Evolutionary conservation across 2,888 invertebrate species (phyloP).

Genomic region (Tetragonula carbonaria): DNA sequence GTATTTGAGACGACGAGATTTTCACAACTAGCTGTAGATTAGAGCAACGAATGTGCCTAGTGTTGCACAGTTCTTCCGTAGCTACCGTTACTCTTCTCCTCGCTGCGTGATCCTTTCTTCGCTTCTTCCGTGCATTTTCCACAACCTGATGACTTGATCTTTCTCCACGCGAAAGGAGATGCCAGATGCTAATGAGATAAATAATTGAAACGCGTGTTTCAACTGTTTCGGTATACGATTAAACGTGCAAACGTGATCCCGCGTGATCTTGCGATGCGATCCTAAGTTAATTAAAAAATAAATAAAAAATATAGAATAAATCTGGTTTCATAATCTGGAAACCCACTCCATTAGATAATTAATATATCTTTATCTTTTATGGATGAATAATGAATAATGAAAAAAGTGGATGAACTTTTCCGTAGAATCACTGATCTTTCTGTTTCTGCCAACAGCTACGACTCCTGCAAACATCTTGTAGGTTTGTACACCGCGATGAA

Average conservation of each 20-base stretch:
- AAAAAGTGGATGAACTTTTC: too few relatives aligned
- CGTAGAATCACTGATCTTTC: neutral
- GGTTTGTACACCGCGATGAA: neutral
- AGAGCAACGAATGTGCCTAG: conserved; percentile 17
- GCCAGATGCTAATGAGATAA: conserved; percentile 15
- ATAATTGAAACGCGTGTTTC: conserved; percentile 13
- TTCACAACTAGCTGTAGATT: conserved; percentile 30
- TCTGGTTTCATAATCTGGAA: neutral
- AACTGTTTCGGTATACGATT: neutral
- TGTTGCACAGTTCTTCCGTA: conserved; percentile 38
- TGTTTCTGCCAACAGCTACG: too few relatives aligned
- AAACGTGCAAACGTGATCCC: neutral
- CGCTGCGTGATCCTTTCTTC: conserved; percentile 14
- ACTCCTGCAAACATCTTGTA: neutral
- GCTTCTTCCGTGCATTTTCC: conserved; percentile 28
- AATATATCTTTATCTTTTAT: too few relatives aligned
- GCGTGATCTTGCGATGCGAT: neutral
- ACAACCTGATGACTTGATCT: conserved; percentile 25
- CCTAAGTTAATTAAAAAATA: neutral
- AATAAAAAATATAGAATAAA: neutral
- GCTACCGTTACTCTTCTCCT: conserved; percentile 44
- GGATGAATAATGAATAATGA: too few relatives aligned
- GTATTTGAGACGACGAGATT: conserved; percentile 5
- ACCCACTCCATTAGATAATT: too few relatives aligned
- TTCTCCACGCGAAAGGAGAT: neutral